phyloP scores from a whole-genome alignment of 2,888 invertebrate genomes.

The Orgyia antiqua region DNA sequence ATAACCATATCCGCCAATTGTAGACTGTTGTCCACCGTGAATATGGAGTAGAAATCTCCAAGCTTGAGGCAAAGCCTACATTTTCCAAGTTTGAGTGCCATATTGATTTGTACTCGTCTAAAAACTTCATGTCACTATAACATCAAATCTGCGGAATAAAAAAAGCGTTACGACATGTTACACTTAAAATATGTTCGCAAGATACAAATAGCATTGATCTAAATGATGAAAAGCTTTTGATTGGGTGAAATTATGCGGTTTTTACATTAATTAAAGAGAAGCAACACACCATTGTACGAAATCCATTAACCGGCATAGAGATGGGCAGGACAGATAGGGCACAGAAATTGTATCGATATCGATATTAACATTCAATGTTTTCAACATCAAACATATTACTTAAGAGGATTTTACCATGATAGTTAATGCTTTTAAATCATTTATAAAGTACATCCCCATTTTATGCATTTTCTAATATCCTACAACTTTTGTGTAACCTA shows the following conservation, averaged over 20 bases:
- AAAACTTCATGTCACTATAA: slow-evolving; percentile 53
- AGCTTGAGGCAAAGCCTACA: slow-evolving; percentile 76
- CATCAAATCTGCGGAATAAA: slow-evolving; percentile 35
- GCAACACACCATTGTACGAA: slow-evolving; percentile 7
- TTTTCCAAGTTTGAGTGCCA: slow-evolving; percentile 75
- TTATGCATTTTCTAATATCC: no score
- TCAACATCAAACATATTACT: no score
- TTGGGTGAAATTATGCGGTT: background rate
- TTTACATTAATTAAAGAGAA: no score
- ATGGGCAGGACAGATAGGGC: no score
- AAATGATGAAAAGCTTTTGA: background rate
- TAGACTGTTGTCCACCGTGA: slow-evolving; percentile 66
- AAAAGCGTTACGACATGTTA: slow-evolving; percentile 6
- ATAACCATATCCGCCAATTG: slow-evolving; percentile 74
- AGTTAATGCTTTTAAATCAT: no score
- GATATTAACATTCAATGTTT: no score
- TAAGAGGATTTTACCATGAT: no score
- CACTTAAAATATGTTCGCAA: no score
- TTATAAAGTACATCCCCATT: no score
- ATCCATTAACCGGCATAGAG: slow-evolving; percentile 1
- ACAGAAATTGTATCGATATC: no score
- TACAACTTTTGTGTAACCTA: no score
- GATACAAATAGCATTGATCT: background rate
- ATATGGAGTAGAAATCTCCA: slow-evolving; percentile 74
- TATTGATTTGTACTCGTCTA: slow-evolving; percentile 66